Percentiles rank a stretch among this genome's conserved stretches.
These are phyloP conservation scores for Clytia hemisphaerica DNA, from an alignment of 30 jellyfish, hydroid and myxozoan species.

Conservation along the genomic window DNA sequence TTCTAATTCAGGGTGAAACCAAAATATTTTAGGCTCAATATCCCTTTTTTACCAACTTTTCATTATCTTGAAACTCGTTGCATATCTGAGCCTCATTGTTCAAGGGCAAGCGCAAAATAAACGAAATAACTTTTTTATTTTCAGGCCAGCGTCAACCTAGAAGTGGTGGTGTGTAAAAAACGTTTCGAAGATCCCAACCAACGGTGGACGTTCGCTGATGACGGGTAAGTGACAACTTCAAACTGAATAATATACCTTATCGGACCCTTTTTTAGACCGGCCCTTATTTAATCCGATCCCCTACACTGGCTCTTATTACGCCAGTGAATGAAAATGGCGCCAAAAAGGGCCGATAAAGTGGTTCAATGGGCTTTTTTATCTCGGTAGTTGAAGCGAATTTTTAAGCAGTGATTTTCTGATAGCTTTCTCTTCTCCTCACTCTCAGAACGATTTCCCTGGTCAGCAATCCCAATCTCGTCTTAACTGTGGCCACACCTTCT, in stretches of 20 bases:
- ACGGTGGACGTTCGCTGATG: conserved; percentile 63
- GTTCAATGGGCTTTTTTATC: neutral
- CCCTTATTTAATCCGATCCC: too few species aligned
- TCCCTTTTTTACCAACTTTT: too few species aligned
- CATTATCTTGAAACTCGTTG: too few species aligned
- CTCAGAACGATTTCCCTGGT: conserved; percentile 48
- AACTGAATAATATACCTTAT: neutral
- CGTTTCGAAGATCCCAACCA: conserved; percentile 64
- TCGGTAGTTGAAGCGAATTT: neutral
- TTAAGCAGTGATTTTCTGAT: neutral
- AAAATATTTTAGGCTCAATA: too few species aligned
- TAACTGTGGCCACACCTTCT: conserved; percentile 60
- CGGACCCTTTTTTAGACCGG: neutral
- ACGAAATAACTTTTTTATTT: too few species aligned
- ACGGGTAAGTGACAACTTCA: conserved; percentile 55
- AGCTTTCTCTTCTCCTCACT: neutral
- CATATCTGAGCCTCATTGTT: too few species aligned
- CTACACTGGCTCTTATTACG: too few species aligned
- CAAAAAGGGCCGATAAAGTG: too few species aligned
- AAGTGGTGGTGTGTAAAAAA: conserved; percentile 42
- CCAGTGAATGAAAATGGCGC: neutral
- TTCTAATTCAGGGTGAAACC: too few species aligned
- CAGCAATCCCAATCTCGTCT: conserved; percentile 60
- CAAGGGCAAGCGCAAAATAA: too few species aligned
- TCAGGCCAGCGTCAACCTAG: conserved; percentile 23